Base-by-base conservation (phyloP, 2,113 vertebrate genomes). In the Gracilinanus agilis region DNA sequence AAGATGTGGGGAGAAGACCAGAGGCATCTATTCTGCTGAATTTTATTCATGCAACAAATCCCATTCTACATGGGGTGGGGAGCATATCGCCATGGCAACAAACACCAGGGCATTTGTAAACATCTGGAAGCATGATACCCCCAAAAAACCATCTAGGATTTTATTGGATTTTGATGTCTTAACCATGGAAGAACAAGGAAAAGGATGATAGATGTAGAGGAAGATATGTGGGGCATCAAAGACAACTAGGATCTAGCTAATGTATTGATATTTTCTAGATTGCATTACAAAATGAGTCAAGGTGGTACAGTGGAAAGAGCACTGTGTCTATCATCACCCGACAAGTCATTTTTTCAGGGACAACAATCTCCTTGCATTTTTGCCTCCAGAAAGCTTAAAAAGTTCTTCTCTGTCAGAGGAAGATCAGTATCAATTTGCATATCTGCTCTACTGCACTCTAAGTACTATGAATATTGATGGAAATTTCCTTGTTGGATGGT, bases 401-500 rank as follows among this genome's bases (percentile, higher is more conserved):
- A 94, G 90, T 90, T 53, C 90, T 92, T 67, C 53, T n/a, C 92
- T 90, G 93, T 12, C 54, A 95, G 55, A 94, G 89, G 49, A 90
- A 97, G 92, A 54, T 89, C 67, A 58, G 95, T 44, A 93, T 92
- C 90, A 94, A 25, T 49, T 27, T 93, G 53, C 93, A 58, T 93
- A 93, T 95, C 88, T 97, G 97, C 96, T 97, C 94, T 94, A 55
- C 23, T 96, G 94, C 89, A 55, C 95, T 96, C 94, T 55, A 83
- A 92, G 83, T 92, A 93, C 91, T 91, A 94, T 93, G 96, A 96
- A 96, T 97, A 97, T 96, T 96, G 96, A 98, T 98, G 93, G 92
- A 96, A 97, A 97, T 94, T 95, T 97, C 93, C 95, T 94, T 96
- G 67, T 96, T 0, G 6, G 94, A 90, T 96, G 95, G 49, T 54